Percentiles rank a stretch among this genome's conserved stretches.
Evolutionary conservation across 2,113 vertebrate species (phyloP).

Genomic region (Elaphurus davidianus): DNA sequence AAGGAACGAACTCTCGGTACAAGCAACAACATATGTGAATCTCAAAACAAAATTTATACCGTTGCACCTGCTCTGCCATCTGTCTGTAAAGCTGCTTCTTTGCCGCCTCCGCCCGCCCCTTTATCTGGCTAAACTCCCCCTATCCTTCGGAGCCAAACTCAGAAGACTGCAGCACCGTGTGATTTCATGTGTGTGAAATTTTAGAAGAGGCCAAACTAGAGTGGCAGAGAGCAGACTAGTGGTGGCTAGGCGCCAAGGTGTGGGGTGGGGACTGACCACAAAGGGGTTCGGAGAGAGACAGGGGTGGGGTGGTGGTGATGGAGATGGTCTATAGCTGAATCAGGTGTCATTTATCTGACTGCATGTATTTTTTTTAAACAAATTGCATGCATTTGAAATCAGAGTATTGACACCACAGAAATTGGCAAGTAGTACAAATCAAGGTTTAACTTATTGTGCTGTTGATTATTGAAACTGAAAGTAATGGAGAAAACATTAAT

Average conservation of each 20-base stretch:
- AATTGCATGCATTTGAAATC: background rate
- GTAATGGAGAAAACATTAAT: background rate
- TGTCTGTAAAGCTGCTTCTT: background rate
- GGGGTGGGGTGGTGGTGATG: background rate
- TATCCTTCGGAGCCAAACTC: background rate
- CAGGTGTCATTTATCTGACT: background rate
- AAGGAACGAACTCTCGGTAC: background rate
- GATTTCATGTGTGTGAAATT: background rate
- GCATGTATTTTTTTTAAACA: background rate
- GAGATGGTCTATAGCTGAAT: background rate
- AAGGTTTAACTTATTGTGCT: background rate
- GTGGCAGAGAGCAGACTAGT: background rate
- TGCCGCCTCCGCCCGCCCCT: accelerated
- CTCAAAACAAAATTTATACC: background rate
- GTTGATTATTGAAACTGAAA: background rate
- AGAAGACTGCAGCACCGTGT: background rate
- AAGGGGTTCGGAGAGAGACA: background rate
- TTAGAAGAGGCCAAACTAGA: background rate
- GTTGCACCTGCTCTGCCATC: background rate
- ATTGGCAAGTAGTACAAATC: background rate
- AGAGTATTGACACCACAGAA: background rate
- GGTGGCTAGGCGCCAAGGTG: background rate
- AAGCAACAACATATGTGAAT: background rate
- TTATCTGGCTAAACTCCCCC: background rate
- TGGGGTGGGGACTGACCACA: background rate